Base-by-base conservation (phyloP, 2,888 invertebrate species). In the Anoplius nigerrimus region DNA sequence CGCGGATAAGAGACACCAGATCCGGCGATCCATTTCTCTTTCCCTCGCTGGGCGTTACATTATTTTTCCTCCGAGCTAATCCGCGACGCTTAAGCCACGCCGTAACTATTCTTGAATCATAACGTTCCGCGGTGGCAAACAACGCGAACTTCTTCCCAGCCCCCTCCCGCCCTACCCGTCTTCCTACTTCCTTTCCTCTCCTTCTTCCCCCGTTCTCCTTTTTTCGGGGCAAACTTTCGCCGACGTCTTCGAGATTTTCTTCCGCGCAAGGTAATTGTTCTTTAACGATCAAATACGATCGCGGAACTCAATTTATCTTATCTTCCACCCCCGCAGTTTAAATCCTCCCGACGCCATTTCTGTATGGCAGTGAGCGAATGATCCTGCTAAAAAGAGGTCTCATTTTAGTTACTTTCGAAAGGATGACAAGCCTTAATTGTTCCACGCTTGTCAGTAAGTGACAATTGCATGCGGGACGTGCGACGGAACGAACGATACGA, bases 61-160 rank as follows among this genome's bases (percentile, higher is more conserved):
- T 48, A 48, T 48, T 54, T 54, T 54, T 34, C 34, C 24, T n/a
- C 54, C 54, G 24, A 27, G 54, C 54, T 54, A 27, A 54, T 48
- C 48, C 54, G 54, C 54, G 16, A 54, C 20, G 18, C 22, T n/a
- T 24, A 54, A 54, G 54, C 24, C 21, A 21, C 22, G 18, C 20
- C 54, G 24, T 24, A 54, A 54, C 48, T 48, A 16, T 18, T 18
- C 16, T 6, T 48, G 18, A 48, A 48, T 48, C 48, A 48, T 48
- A 18, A 18, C 48, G 48, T 52, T 22, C 6, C 46, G 18, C 20
- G 24, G 43, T 46, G 45, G 45, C 46, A 46, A 45, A 58, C 45
- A 56, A 27, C 20, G 56, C 15, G 51, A 16, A 34, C 34, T 42
- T 52, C 46, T 58, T 16, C 45, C 27, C 24, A 24, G 20, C 21